A percentile compares a stretch with the other conserved stretches of the same genome.
Conservation (phyloP, 2,113 vertebrate genomes). For the Oriolus oriolus region DNA sequence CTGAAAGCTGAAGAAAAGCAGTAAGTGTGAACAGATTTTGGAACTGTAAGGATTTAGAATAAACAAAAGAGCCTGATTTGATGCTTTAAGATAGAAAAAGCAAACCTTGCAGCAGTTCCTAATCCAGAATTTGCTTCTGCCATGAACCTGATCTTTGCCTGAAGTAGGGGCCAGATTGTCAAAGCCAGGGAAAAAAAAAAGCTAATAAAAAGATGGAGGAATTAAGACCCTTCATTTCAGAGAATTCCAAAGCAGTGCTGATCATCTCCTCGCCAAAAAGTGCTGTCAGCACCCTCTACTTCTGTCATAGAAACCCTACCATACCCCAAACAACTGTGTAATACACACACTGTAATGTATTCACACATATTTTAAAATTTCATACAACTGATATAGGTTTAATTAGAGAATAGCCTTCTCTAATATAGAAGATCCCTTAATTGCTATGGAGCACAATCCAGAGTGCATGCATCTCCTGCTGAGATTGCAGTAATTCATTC, state of each 20-base stretch:
- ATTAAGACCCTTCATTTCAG: neutral
- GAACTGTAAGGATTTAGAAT: neutral
- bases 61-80: neutral
- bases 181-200: rapidly evolving
- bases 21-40: neutral
- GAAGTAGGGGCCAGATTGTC: neutral
- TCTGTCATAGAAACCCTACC: neutral
- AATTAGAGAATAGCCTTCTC: neutral
- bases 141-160: neutral
- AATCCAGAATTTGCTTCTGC: neutral
- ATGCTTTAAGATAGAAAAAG: neutral
- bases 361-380: neutral
- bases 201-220: neutral
- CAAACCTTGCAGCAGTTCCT: neutral
- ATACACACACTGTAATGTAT: neutral
- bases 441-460: neutral
- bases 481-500: neutral
- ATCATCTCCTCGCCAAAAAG: neutral
- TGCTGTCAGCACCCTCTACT: neutral
- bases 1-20: neutral
- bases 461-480: neutral
- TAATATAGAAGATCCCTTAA: neutral
- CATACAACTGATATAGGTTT: neutral
- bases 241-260: neutral
- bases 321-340: rapidly evolving